phyloP scores from a whole-genome alignment of 2,797 vertebrate species.

The Nyctibius grandis region DNA sequence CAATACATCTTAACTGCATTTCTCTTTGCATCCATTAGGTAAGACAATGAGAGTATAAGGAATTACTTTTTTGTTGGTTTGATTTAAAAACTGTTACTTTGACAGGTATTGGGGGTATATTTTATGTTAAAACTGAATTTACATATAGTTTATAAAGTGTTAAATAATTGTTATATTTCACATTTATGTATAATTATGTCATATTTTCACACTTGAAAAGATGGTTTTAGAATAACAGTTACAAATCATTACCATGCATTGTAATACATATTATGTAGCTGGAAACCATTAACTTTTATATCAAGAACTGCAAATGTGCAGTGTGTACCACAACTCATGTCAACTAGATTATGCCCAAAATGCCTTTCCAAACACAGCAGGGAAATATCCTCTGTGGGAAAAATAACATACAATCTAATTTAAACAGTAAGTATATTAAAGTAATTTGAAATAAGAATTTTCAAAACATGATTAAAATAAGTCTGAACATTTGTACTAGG shows the following conservation, averaged over 20 bases:
- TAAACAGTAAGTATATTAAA: neutral
- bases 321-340: neutral
- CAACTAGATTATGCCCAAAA: neutral
- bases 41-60: neutral
- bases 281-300: neutral
- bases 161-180: neutral
- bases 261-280: neutral
- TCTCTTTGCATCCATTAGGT: neutral
- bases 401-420: neutral
- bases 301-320: neutral
- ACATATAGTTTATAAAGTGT: neutral
- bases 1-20: neutral
- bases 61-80: accelerated
- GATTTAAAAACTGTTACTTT: neutral
- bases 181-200: neutral
- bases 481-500: neutral
- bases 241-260: neutral
- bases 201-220: neutral
- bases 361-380: neutral
- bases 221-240: accelerated
- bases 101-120: neutral
- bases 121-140: neutral
- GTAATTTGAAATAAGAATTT: neutral
- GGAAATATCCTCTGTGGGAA: neutral
- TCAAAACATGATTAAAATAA: neutral